Evolutionary conservation across 2,113 vertebrate species (phyloP), one percentile per base, ranked within the genome.

Genomic region (Rhynchomys soricoides): DNA sequence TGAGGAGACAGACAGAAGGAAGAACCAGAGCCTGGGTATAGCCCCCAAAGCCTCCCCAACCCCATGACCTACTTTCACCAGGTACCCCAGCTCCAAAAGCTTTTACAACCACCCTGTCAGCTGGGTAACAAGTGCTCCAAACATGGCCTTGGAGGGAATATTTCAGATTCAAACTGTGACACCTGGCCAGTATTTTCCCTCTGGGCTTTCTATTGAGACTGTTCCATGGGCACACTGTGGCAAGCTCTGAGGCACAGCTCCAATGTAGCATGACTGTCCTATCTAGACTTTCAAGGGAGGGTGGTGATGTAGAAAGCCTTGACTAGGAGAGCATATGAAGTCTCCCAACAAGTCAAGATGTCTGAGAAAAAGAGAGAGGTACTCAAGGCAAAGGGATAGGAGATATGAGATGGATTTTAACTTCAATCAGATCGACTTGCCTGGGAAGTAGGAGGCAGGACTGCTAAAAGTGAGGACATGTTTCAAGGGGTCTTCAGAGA

Each of bases 201-300:
- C 0, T 37, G 52, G 43, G 19, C 1, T 21, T 45, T 45, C 86
- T 48, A 5, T 34, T 75, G 22, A 85, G 52, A 88, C 5, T 24
- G 37, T 50, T 68, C 37, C 13, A 3, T 2, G 19, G 9, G 24
- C 16, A 37, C 19, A 10, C 43, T 0, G 0, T 37, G 4, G 34
- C 34, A 57, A 57, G 34, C 50, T 57, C 34, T 57, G 52, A 24
- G 37, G 5, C 52, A 82, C 52, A n/a, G 37, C 34, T 24, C 37
- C 24, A 70, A 48, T 59, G 6, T 21, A 70, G 43, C 2, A 0
- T 7, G 29, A n/a, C 11, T 50, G 5, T 83, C 83, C 52, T 19
- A 52, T 66, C 21, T 37, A 45, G 62, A n/a, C 86, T 68, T 75
- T 86, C 91, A 52, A 83, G 79, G 55, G 22, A 85, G 19, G 11